A percentile compares a stretch with the other conserved stretches of the same genome.
phyloP scores from a whole-genome alignment of 2,797 vertebrate genomes.

The Chlorospingus semifuscus region DNA sequence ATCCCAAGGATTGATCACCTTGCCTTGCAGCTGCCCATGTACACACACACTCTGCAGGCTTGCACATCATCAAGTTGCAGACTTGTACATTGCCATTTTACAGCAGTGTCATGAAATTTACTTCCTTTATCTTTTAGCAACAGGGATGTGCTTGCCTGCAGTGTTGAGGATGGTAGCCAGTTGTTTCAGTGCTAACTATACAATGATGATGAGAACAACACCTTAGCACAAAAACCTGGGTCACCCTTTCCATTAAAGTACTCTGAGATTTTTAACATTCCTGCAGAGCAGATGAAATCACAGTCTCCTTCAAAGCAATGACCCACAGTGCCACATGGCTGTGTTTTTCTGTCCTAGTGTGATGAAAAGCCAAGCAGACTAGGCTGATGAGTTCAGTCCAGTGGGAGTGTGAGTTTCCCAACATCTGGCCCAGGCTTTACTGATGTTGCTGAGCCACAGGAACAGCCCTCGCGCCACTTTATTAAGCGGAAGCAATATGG shows the following conservation, averaged over 20 bases:
- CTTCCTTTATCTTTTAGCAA: not conserved
- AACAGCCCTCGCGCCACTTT: rapidly evolving
- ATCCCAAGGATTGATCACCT: not conserved
- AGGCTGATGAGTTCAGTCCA: not conserved
- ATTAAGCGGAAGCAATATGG: not conserved
- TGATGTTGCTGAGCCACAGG: not conserved
- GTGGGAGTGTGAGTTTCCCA: not conserved
- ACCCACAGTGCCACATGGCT: not conserved
- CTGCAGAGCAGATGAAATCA: conserved; percentile 19
- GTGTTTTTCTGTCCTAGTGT: conserved; percentile 36
- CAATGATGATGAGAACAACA: not conserved
- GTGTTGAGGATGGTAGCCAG: not conserved
- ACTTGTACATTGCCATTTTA: not conserved
- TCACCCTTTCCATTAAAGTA: conserved; percentile 7
- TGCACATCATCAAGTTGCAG: not conserved
- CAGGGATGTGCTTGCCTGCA: not conserved
- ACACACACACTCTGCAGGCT: not conserved
- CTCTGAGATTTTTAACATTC: not conserved
- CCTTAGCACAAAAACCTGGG: not conserved
- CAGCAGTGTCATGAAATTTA: not conserved
- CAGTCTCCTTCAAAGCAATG: conserved; percentile 24
- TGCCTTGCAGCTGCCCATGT: not conserved
- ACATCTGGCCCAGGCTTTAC: not conserved
- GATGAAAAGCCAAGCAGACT: conserved; percentile 2
- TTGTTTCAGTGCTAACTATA: not conserved